Conservation (phyloP, 2,888 invertebrate species). For the Eupithecia dodoneata region DNA sequence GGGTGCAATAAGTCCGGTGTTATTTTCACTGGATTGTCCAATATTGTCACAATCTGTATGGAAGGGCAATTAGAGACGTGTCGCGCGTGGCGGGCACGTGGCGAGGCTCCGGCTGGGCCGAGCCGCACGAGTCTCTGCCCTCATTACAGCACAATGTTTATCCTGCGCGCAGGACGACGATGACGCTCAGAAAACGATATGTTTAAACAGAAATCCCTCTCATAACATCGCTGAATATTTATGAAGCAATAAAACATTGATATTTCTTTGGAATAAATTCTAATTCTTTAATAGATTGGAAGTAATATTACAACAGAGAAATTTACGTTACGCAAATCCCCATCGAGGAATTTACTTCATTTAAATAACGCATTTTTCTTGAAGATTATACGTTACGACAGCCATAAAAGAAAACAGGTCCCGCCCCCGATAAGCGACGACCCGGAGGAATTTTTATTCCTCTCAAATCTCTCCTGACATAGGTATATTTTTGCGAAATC, state of each 20-base stretch:
- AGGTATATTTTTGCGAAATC: constrained; percentile 82
- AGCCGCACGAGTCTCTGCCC: constrained; percentile 52
- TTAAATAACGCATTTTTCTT: constrained; percentile 85
- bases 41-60: constrained; percentile 81
- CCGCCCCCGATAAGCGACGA: constrained; percentile 82
- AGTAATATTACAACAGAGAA: constrained; percentile 70
- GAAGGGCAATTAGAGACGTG: constrained; percentile 82
- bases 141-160: constrained; percentile 73
- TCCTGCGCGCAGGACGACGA: constrained; percentile 63
- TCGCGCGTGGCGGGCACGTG: constrained; percentile 79
- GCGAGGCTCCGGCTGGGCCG: constrained; percentile 47
- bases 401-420: constrained; percentile 83
- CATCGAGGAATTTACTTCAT: constrained; percentile 80
- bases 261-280: background rate
- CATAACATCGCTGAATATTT: constrained; percentile 40
- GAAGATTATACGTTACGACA: constrained; percentile 84
- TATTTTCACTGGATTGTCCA: constrained; percentile 83
- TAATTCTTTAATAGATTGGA: background rate
- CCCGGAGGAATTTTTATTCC: constrained; percentile 83
- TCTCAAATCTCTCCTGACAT: constrained; percentile 83
- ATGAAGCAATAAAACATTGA: constrained; percentile 25
- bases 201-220: constrained; percentile 56
- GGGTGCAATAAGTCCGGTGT: constrained; percentile 71
- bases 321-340: constrained; percentile 74
- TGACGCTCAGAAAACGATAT: constrained; percentile 63